Evolutionary conservation across 2,113 vertebrate genomes (phyloP), one percentile per base, ranked within the genome.

Genomic region (Zosterops borbonicus): DNA sequence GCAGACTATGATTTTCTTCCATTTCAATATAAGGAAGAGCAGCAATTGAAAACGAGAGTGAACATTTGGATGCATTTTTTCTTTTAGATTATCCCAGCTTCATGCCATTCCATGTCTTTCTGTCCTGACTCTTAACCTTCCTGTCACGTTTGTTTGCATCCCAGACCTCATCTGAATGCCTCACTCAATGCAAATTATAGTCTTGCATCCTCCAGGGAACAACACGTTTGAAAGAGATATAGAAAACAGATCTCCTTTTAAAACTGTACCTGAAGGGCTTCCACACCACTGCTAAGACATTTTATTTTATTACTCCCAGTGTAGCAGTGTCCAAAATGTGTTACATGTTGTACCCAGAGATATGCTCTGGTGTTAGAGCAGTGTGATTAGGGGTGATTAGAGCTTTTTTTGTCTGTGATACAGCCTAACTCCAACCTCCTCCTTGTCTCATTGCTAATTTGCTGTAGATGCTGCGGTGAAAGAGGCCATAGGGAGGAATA

Each of bases 91-190:
- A 74, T 87, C 82, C 53, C 67, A 55, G 29, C 59, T 88, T 55
- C 18, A 9, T 53, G 65, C 77, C 60, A 37, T 79, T 83, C 47
- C 14, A 2, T n/a, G 49, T 21, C 83, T 94, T 44, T 31, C 69
- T 81, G 19, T 89, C 90, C 76, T 88, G 68, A 94, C 73, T 93
- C 85, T 96, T 96, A 89, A 96, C 92, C 84, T 90, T 88, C 90
- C 67, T 42, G 60, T 97, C 94, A 90, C 52, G 12, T 90, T 89
- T 95, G 56, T 94, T 95, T 94, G 88, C 68, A 64, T 93, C 86
- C 76, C 92, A 74, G 88, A 46, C 80, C 92, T 96, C 85, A 84
- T 96, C 73, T 69, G 65, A 88, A 89, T 84, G 93, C 92, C 80
- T 88, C 63, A 15, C 68, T 84, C 73, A 56, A 60, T 93, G 90